Evolutionary conservation across 2,888 invertebrate species (phyloP).

Genomic region (Polydrusus pterygomalis): DNA sequence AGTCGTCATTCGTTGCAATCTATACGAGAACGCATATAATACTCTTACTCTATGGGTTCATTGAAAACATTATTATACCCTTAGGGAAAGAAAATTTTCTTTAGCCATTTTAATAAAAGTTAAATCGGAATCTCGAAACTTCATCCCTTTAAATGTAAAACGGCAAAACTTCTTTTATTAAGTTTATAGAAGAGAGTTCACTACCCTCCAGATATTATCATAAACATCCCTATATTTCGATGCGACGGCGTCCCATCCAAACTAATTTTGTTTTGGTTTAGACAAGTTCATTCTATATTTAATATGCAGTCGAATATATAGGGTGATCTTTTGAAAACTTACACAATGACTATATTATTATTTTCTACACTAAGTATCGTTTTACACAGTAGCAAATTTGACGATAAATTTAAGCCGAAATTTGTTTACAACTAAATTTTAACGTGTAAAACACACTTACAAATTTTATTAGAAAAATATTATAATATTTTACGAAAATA

Average conservation of each 20-base stretch:
- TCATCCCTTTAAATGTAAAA: slow-evolving; percentile 20
- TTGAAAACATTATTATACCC: slow-evolving; percentile 8
- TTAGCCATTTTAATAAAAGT: slow-evolving; percentile 26
- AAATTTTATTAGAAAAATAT: too few relatives aligned
- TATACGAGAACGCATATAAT: too few relatives aligned
- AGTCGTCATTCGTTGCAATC: too few relatives aligned
- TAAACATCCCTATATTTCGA: slow-evolving; percentile 5
- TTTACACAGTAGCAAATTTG: too few relatives aligned
- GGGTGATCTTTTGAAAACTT: too few relatives aligned
- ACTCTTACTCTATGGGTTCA: not conserved
- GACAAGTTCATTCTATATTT: not conserved
- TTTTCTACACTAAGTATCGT: too few relatives aligned
- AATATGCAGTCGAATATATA: not conserved
- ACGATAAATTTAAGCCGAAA: too few relatives aligned
- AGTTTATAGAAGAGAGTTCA: slow-evolving; percentile 25
- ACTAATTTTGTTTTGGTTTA: slow-evolving; percentile 10
- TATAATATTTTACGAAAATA: too few relatives aligned
- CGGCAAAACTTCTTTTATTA: slow-evolving; percentile 29
- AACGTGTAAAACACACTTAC: too few relatives aligned
- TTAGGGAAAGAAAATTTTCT: slow-evolving; percentile 4
- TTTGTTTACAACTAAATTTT: too few relatives aligned
- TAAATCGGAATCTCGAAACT: slow-evolving; percentile 23
- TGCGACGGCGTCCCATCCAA: not conserved
- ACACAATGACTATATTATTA: too few relatives aligned
- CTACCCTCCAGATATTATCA: slow-evolving; percentile 26